Evolutionary conservation across 2,113 vertebrate genomes (phyloP), one percentile per base, ranked within the genome.

Genomic region (Strigops habroptila): DNA sequence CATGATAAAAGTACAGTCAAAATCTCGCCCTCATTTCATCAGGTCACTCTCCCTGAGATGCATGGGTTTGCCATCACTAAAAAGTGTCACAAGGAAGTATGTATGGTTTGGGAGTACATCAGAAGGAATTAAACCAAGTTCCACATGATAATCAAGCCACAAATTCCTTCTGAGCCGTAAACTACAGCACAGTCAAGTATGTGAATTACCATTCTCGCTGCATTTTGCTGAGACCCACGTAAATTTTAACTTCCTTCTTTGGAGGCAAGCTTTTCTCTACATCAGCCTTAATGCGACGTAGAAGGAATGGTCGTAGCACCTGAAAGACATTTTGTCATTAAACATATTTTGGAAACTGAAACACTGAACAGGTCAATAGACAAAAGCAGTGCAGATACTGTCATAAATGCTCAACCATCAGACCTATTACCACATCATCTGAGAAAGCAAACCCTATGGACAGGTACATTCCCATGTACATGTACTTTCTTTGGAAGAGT

Each of bases 141-240:
- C 28, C 43, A 46, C 10, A 19, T 41, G 88, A 60, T 3, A 39
- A 65, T 7, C 35, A 37, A 51, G 41, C 37, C 76, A 57, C 21
- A 35, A 64, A 67, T 15, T 76, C 28, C 37, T 81, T 35, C 46
- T 19, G 9, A 81, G 46, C 62, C 14, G 81, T 28, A 76, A 76
- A 53, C 27, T 52, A 68, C 37, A 71, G 46, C 64, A 37, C 14
- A 70, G 28, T 5, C 15, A 52, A 49, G 5, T 12, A n/a, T 1
- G 1, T 14, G 22, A n/a, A 68, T 97, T 97, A 99, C 99, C 99
- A 99, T 97, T 99, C 99, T 95, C 99, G 98, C 43, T 99, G 99
- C 99, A 99, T 99, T 97, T 99, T 99, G 97, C 99, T 99, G 77
- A 99, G 98, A 57, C 99, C 99, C 55, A 99, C 98, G 18, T 99